Conservation (phyloP, 1,140 invertebrate genomes). For the Drosophila dunni region DNA sequence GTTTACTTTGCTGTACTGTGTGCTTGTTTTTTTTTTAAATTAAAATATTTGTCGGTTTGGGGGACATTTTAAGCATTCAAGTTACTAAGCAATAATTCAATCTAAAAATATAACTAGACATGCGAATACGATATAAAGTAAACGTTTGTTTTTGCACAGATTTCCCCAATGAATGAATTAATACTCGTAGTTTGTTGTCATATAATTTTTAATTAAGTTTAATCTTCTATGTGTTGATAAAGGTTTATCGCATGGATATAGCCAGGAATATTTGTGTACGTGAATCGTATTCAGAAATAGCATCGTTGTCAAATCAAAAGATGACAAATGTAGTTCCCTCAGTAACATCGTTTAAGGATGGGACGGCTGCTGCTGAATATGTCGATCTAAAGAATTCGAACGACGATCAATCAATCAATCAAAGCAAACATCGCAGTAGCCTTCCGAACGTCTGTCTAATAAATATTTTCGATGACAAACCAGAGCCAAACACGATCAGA, state of each 20-base stretch:
- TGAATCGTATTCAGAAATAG: slow-evolving; percentile 64
- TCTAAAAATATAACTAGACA: neutral
- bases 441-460: slow-evolving; percentile 71
- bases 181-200: neutral
- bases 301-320: slow-evolving; percentile 26
- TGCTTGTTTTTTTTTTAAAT: neutral
- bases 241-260: slow-evolving; percentile 92
- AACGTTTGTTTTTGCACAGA: too few species aligned
- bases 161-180: neutral
- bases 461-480: slow-evolving; percentile 54
- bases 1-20: neutral
- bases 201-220: neutral
- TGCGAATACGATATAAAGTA: neutral
- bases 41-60: neutral
- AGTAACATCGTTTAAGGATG: slow-evolving; percentile 36
- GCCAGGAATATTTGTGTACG: slow-evolving; percentile 90
- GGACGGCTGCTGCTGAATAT: slow-evolving; percentile 7
- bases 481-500: slow-evolving; percentile 2
- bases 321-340: slow-evolving; percentile 3
- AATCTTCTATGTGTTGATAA: neutral
- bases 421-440: slow-evolving; percentile 67
- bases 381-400: slow-evolving; percentile 35
- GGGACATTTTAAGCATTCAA: slow-evolving; percentile 17
- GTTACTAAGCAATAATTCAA: neutral
- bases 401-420: slow-evolving; percentile 27